phyloP scores from a whole-genome alignment of 1,140 invertebrate genomes.

The Cydia splendana region DNA sequence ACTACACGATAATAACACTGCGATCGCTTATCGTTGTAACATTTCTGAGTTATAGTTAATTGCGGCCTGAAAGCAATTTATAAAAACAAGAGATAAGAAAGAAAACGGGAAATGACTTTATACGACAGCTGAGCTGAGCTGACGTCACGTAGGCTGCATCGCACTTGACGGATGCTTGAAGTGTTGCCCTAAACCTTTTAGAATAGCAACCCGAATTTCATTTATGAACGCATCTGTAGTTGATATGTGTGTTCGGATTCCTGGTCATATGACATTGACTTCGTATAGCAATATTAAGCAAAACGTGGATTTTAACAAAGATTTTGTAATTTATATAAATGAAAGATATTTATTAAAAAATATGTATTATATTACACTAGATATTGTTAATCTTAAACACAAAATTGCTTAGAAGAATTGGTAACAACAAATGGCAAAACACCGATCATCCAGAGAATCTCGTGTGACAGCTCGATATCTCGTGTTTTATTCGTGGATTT shows the following conservation, averaged over 20 bases:
- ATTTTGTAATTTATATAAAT: not conserved
- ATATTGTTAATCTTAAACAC: not conserved
- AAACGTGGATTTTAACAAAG: not conserved
- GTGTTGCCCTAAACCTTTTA: not conserved
- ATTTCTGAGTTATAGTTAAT: not conserved
- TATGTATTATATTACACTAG: not conserved
- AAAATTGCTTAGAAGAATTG: not conserved
- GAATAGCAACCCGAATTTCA: not conserved
- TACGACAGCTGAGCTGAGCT: conserved; percentile 17
- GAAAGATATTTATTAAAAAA: not conserved
- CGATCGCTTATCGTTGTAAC: conserved; percentile 5
- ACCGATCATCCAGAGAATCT: not conserved
- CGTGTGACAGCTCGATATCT: conserved; percentile 12
- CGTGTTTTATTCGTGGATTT: conserved; percentile 28
- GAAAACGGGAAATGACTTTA: conserved; percentile 24
- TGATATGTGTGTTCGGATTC: not conserved
- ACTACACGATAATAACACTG: conserved; percentile 14
- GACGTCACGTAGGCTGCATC: conserved; percentile 16
- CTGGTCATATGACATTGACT: not conserved
- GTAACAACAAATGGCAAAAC: not conserved
- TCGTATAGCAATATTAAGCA: not conserved
- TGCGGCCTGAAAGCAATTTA: conserved; percentile 5
- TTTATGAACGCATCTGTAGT: not conserved
- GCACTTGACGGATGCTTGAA: not conserved
- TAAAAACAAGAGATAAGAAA: conserved; percentile 29